phyloP scores from a whole-genome alignment of 2,113 vertebrate species.

The Erythrolamprus reginae region DNA sequence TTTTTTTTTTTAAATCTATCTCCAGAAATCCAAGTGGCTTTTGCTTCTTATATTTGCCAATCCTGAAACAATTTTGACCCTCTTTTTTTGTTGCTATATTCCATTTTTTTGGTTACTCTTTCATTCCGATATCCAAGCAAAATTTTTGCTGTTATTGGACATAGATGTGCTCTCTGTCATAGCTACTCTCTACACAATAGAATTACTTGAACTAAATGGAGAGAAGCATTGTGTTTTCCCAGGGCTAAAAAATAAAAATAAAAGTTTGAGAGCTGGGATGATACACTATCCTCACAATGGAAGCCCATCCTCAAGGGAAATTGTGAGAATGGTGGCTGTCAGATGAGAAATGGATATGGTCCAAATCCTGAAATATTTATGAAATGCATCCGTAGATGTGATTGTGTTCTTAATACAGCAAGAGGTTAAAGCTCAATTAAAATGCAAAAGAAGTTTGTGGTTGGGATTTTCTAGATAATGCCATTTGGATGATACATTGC shows the following conservation, averaged over 20 bases:
- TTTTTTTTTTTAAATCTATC: too few species aligned
- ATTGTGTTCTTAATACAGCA: neutral
- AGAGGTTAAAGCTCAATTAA: slow-evolving; percentile 25
- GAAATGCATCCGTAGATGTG: neutral
- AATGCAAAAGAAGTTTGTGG: slow-evolving; percentile 16
- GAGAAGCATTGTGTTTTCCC: neutral
- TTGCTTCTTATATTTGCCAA: neutral
- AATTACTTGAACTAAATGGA: neutral
- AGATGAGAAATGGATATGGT: neutral
- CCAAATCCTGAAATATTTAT: neutral
- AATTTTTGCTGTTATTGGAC: neutral
- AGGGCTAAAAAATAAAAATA: neutral
- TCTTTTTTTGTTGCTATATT: neutral
- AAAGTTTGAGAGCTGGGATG: too few species aligned
- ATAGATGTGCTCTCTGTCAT: neutral
- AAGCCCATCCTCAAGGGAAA: neutral
- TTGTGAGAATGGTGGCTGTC: neutral
- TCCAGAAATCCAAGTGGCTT: neutral
- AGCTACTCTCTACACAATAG: neutral
- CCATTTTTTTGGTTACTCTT: neutral
- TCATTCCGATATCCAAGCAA: neutral
- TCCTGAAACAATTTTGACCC: neutral
- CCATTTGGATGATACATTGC: slow-evolving; percentile 34
- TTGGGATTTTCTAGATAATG: slow-evolving; percentile 15
- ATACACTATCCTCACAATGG: neutral